These are phyloP conservation scores for Eulemur rubriventer DNA, from an alignment of 2,797 vertebrate species.

Conservation along the genomic window DNA sequence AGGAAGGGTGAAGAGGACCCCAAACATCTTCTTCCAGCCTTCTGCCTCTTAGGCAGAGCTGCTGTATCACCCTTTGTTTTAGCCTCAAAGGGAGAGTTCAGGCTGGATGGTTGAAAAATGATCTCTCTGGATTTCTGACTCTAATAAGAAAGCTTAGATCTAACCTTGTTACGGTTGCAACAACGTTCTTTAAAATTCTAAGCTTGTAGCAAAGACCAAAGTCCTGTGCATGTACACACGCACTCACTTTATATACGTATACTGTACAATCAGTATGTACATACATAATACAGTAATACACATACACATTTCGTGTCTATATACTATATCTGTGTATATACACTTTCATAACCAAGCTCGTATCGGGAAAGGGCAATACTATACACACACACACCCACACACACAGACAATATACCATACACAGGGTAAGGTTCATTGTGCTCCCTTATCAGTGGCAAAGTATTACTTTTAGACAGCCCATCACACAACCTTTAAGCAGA, in stretches of 20 bases:
- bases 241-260: neutral
- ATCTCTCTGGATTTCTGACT: neutral
- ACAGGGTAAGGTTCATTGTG: neutral
- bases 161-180: neutral
- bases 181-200: slow-evolving; percentile 11
- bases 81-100: neutral
- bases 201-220: neutral
- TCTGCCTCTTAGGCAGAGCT: neutral
- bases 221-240: neutral
- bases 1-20: neutral
- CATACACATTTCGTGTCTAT: neutral
- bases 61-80: neutral
- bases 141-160: neutral
- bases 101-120: neutral
- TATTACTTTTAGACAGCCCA: neutral
- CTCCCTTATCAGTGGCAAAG: neutral
- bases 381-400: neutral
- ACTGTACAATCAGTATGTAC: neutral
- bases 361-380: neutral
- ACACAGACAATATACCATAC: neutral
- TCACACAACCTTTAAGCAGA: slow-evolving; percentile 1
- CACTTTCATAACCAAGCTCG: neutral
- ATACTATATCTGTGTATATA: neutral
- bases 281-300: neutral
- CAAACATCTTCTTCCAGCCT: neutral